phyloP scores from a whole-genome alignment of 2,888 invertebrate genomes.

The Chironomus tentans region DNA sequence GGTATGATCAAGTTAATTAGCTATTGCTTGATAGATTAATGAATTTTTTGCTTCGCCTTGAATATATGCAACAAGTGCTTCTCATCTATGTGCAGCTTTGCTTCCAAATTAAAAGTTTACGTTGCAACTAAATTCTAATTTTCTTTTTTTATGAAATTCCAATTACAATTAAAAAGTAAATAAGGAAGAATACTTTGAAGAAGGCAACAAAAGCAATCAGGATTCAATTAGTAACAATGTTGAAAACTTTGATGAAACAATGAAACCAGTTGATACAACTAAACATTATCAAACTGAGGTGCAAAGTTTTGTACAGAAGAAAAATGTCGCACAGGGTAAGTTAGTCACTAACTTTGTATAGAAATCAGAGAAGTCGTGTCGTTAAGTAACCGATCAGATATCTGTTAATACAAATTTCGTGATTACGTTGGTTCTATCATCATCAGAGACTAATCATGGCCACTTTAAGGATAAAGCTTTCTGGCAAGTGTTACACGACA shows the following conservation, averaged over 20 bases:
- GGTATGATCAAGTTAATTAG: too few species aligned
- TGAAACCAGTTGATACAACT: background rate
- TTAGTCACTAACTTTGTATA: too few species aligned
- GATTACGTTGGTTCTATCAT: too few species aligned
- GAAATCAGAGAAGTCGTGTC: too few species aligned
- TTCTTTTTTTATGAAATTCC: background rate
- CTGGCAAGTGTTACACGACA: too few species aligned
- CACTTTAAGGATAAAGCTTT: too few species aligned
- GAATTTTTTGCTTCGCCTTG: background rate
- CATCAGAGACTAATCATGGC: too few species aligned
- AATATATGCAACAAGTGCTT: background rate
- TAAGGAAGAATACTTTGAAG: background rate
- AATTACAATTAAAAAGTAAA: background rate
- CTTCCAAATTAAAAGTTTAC: background rate
- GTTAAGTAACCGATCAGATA: too few species aligned
- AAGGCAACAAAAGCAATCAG: background rate
- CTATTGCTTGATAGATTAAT: too few species aligned
- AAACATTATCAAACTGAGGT: conserved; percentile 3
- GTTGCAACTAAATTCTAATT: background rate
- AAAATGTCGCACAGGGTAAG: conserved; percentile 15
- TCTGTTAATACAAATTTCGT: too few species aligned
- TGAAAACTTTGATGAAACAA: background rate
- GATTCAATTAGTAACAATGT: background rate
- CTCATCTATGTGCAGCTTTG: too few species aligned
- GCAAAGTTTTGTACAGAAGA: conserved; percentile 17